Evolutionary conservation across 2,113 vertebrate species (phyloP).

Genomic region (Leptobrachium ailaonicum): DNA sequence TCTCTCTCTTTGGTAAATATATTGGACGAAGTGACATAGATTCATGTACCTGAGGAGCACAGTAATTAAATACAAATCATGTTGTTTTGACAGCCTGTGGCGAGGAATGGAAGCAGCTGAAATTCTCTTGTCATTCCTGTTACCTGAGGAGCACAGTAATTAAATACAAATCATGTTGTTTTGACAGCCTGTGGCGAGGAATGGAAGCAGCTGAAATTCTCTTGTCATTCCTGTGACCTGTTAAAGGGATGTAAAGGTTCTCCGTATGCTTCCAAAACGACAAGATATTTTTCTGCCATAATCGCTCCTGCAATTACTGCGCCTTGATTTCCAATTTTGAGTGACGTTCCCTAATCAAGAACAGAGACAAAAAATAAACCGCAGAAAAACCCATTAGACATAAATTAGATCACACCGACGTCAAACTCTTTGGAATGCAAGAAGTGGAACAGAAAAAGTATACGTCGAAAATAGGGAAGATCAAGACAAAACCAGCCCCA

Average conservation of each 20-base stretch:
- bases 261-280: conserved; percentile 29
- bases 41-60: conserved; percentile 33
- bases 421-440: neutral
- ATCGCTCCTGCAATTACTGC: conserved; percentile 24
- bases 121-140: conserved; percentile 44
- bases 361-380: neutral
- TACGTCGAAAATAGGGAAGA: too few relatives aligned
- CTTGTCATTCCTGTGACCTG: conserved; percentile 43
- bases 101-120: conserved; percentile 30
- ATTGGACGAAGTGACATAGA: conserved; percentile 48
- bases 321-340: conserved; percentile 28
- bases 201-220: conserved; percentile 34
- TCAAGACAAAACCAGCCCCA: too few relatives aligned
- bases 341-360: conserved; percentile 39
- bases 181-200: conserved; percentile 38
- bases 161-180: conserved; percentile 50
- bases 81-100: conserved; percentile 43
- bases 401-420: neutral
- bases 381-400: neutral
- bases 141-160: conserved; percentile 41
- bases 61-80: conserved; percentile 50
- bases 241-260: conserved; percentile 24
- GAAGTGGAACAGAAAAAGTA: too few relatives aligned
- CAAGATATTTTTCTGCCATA: conserved; percentile 24
- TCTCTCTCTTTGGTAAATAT: conserved; percentile 39